Evolutionary conservation across 2,113 vertebrate genomes (phyloP), one percentile per base, ranked within the genome.

Genomic region (Rhinolophus ferrumequinum): DNA sequence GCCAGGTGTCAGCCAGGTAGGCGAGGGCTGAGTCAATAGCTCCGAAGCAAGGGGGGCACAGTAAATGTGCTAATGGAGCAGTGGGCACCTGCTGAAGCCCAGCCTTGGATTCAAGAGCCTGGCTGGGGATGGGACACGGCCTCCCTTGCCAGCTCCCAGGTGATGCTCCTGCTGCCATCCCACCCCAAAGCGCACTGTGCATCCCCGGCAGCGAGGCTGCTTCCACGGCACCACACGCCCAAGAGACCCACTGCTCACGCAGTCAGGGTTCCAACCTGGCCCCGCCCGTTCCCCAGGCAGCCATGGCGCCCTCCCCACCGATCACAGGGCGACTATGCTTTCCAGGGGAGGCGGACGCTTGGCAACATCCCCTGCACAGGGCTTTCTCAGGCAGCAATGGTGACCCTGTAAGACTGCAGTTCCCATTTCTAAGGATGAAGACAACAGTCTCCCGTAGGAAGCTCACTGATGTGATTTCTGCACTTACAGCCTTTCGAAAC

Each of bases 401-500:
- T n/a, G 69, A 30, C 60, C 80, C 66, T 70, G 60, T 5, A n/a
- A 26, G 47, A 72, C 1, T 28, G 6, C 22, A 30, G 82, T 30
- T 86, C 64, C 96, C 94, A 21, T 22, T 82, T 98, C 72, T 92
- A 67, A 88, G 62, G n/a, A 76, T 85, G 28, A 93, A 70, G 62
- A 33, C 0, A 19, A 16, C 84, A 8, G 4, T 54, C 33, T 92
- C 89, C 72, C 84, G 11, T 35, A 56, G 87, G 62, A 52, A 85
- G 52, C 54, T 26, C 9, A 73, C 90, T 67, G 35, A 9, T 62
- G 18, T 84, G 60, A 21, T 4, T 1, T 64, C 21, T 15, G 24
- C 84, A 99, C 99, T 99, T 96, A 99, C 99, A 0, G 98, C 99
- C 99, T 99, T 99, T 92, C 99, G 99, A 97, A 99, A 99, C 77